These are phyloP conservation scores for Wasmannia auropunctata DNA, from an alignment of 1,140 invertebrate genomes.

Conservation along the genomic window DNA sequence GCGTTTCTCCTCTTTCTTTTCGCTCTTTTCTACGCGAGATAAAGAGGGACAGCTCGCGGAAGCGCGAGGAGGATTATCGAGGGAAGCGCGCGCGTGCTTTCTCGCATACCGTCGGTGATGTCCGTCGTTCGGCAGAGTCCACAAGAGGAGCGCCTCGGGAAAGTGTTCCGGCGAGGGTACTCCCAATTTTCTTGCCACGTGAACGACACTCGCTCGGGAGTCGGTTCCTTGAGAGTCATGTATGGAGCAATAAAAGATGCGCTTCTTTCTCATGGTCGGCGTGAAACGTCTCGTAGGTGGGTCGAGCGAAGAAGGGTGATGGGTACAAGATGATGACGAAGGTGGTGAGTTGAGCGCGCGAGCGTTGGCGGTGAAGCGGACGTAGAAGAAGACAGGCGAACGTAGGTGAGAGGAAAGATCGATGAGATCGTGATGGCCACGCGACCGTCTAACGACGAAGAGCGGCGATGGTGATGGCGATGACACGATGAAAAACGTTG, in stretches of 20 bases:
- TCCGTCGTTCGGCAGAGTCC: slow-evolving; percentile 40
- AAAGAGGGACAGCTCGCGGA: background rate
- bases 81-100: slow-evolving; percentile 34
- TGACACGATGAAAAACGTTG: slow-evolving; percentile 39
- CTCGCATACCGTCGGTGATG: slow-evolving; percentile 53
- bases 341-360: slow-evolving; percentile 24
- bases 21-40: background rate
- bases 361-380: slow-evolving; percentile 25
- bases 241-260: background rate
- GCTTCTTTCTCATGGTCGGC: slow-evolving; percentile 25
- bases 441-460: slow-evolving; percentile 35
- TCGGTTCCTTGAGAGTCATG: background rate
- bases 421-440: slow-evolving; percentile 58
- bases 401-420: slow-evolving; percentile 65
- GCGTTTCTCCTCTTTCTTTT: background rate
- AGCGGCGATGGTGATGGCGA: slow-evolving; percentile 20
- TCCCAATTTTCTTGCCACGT: slow-evolving; percentile 20
- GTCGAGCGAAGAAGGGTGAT: slow-evolving; percentile 53
- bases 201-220: slow-evolving; percentile 26
- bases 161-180: slow-evolving; percentile 6
- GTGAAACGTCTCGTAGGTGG: slow-evolving; percentile 55
- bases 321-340: background rate
- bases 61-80: slow-evolving; percentile 20
- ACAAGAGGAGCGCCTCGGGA: slow-evolving; percentile 34
- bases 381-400: slow-evolving; percentile 64